A percentile compares a stretch with the other conserved stretches of the same genome.
Conservation (phyloP, 2,113 vertebrate genomes). For the Polyodon spathula region DNA sequence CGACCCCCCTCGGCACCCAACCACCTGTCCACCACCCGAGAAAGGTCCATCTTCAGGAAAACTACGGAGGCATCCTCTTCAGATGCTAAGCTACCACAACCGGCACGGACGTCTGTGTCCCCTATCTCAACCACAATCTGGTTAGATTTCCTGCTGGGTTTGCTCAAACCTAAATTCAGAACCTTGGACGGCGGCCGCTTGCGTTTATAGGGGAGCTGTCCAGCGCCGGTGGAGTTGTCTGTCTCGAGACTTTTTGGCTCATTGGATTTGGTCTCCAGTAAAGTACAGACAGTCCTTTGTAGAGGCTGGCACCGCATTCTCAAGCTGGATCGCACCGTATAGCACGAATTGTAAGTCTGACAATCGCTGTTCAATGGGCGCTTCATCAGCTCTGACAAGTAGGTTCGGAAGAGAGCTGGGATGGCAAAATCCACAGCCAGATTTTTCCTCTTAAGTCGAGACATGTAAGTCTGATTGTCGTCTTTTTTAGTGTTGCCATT, state of each 20-base stretch:
- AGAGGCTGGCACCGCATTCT: slow-evolving; percentile 71
- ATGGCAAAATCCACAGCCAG: slow-evolving; percentile 88
- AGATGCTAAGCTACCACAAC: slow-evolving; percentile 61
- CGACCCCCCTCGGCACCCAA: slow-evolving; percentile 76
- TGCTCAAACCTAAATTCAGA: slow-evolving; percentile 69
- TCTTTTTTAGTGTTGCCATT: slow-evolving; percentile 46
- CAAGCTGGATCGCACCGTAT: slow-evolving; percentile 63
- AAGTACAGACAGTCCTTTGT: slow-evolving; percentile 57
- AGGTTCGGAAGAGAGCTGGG: slow-evolving; percentile 80
- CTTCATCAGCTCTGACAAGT: slow-evolving; percentile 74
- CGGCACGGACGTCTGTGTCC: slow-evolving; percentile 68
- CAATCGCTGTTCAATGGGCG: slow-evolving; percentile 58
- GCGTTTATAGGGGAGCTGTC: slow-evolving; percentile 46
- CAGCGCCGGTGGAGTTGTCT: slow-evolving; percentile 38
- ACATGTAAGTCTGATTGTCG: slow-evolving; percentile 56
- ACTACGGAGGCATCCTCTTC: slow-evolving; percentile 46
- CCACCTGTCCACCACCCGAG: slow-evolving; percentile 84
- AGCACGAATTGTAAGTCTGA: slow-evolving; percentile 48
- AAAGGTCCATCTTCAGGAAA: slow-evolving; percentile 79
- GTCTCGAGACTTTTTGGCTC: slow-evolving; percentile 19
- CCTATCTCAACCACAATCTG: slow-evolving; percentile 85
- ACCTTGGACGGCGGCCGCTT: slow-evolving; percentile 69
- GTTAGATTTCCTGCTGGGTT: slow-evolving; percentile 76
- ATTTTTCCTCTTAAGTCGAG: slow-evolving; percentile 78
- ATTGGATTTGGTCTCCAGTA: slow-evolving; percentile 37